These are phyloP conservation scores for Microcebus ravelobensis DNA, from an alignment of 2,113 vertebrate species.

Conservation along the genomic window DNA sequence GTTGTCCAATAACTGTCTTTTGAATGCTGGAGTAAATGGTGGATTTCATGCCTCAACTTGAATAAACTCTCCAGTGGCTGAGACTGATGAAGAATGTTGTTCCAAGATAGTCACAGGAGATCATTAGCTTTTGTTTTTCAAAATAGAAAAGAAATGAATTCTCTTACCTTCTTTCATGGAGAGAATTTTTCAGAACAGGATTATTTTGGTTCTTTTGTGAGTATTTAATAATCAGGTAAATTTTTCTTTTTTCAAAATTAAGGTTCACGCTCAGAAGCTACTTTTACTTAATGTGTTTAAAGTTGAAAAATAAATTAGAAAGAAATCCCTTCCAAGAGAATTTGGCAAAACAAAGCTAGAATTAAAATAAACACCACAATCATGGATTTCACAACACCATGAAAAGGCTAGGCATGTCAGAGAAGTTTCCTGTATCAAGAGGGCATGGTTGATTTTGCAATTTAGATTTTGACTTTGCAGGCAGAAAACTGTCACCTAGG, in stretches of 20 bases:
- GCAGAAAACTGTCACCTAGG: constrained; percentile 7
- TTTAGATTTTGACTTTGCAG: constrained; percentile 44
- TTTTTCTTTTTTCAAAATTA: background rate
- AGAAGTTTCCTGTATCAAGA: background rate
- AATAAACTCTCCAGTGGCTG: background rate
- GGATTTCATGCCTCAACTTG: background rate
- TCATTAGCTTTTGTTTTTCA: constrained; percentile 22
- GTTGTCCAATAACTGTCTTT: background rate
- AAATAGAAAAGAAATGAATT: background rate
- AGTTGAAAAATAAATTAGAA: background rate
- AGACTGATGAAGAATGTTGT: background rate
- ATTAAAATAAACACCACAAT: background rate
- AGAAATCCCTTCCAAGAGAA: background rate
- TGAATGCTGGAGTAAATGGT: background rate
- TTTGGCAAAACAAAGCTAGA: background rate
- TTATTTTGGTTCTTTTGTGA: background rate
- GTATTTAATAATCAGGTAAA: background rate
- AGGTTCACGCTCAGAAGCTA: background rate
- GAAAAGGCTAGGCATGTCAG: background rate
- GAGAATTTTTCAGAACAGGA: background rate
- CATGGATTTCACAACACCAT: background rate
- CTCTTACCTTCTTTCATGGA: background rate
- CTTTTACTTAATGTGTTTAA: background rate
- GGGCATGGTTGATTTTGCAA: background rate
- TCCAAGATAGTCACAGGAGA: background rate